phyloP scores from a whole-genome alignment of 2,888 invertebrate species.

The Drosophila algonquin region DNA sequence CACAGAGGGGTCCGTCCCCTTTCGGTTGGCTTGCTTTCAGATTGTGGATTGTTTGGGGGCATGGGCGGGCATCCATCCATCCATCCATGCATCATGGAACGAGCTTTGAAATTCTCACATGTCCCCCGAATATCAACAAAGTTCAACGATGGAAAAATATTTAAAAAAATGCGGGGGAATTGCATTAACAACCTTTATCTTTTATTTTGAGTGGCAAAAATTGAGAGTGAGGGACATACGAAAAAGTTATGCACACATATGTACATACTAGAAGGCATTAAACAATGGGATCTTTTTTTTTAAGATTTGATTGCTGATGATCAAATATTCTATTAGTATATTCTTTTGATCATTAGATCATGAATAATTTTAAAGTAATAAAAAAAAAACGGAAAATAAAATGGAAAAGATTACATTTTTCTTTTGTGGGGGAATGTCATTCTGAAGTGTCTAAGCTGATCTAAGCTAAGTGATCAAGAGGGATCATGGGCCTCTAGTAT shows the following conservation, averaged over 20 bases:
- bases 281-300: background rate
- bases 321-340: too few relatives aligned
- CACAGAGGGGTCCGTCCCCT: background rate
- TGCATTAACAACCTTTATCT: constrained; percentile 28
- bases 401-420: too few relatives aligned
- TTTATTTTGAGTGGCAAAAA: background rate
- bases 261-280: background rate
- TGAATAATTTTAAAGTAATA: background rate
- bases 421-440: too few relatives aligned
- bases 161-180: constrained; percentile 26
- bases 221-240: background rate
- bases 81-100: constrained; percentile 34
- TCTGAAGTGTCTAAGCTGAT: too few relatives aligned
- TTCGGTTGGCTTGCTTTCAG: constrained; percentile 7
- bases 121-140: constrained; percentile 36
- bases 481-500: too few relatives aligned
- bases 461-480: too few relatives aligned
- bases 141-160: constrained; percentile 24
- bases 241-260: background rate
- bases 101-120: constrained; percentile 38
- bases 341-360: background rate
- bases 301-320: background rate
- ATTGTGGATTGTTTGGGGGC: background rate
- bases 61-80: background rate
- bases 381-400: background rate